Conservation (phyloP, 2,888 invertebrate species). For the Mythimna lalbum region DNA sequence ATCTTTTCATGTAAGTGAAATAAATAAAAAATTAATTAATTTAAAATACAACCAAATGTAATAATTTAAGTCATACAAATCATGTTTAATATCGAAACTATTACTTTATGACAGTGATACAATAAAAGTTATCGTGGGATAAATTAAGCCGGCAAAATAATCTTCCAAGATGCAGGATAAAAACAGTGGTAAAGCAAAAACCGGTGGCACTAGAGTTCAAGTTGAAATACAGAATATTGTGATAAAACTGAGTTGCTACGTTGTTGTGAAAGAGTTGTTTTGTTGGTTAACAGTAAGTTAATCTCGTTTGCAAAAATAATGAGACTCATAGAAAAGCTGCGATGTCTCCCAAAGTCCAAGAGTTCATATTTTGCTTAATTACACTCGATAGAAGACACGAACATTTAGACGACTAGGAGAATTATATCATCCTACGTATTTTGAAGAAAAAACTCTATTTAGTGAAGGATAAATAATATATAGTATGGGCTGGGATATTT, state of each 20-base stretch:
- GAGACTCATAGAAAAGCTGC: no score
- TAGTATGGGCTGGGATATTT: no score
- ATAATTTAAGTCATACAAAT: slow-evolving; percentile 45
- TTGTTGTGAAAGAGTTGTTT: not conserved
- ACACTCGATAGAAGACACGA: no score
- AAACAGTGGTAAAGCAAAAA: slow-evolving; percentile 6
- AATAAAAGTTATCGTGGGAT: slow-evolving; percentile 17
- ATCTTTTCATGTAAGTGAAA: slow-evolving; percentile 26
- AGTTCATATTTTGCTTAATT: no score
- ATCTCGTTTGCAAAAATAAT: not conserved
- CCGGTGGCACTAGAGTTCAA: not conserved
- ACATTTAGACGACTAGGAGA: no score
- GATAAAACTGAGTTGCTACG: not conserved
- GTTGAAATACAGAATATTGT: not conserved
- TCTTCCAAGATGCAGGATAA: not conserved
- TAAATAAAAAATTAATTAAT: slow-evolving; percentile 31
- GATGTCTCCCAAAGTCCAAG: no score
- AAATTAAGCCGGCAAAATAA: slow-evolving; percentile 10
- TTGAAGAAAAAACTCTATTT: no score
- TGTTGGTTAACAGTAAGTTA: not conserved
- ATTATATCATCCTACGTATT: no score
- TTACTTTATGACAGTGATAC: slow-evolving; percentile 18
- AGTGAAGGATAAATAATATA: no score
- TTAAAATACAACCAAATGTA: slow-evolving; percentile 14
- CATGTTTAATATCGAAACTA: slow-evolving; percentile 26